These are phyloP conservation scores for Pygocentrus nattereri DNA, from an alignment of 2,797 vertebrate genomes.

Conservation along the genomic window DNA sequence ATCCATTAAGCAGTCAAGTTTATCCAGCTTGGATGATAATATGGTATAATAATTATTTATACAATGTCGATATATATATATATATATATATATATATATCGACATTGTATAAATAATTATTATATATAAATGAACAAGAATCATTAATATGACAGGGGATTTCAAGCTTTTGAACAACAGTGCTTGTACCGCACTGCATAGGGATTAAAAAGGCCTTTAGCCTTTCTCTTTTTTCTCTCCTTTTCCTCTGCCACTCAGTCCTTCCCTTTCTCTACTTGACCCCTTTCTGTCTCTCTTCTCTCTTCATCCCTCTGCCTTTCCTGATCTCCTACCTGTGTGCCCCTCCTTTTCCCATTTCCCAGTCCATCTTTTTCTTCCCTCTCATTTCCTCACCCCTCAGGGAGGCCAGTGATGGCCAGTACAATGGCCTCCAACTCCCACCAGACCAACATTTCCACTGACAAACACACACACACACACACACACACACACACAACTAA, in stretches of 20 bases:
- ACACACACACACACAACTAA: background rate
- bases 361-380: conserved; percentile 5
- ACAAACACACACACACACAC: conserved; percentile 14
- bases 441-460: conserved; percentile 9
- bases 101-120: background rate
- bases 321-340: conserved; percentile 15
- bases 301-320: background rate
- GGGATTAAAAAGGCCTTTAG: background rate
- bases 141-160: background rate
- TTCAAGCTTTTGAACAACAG: background rate
- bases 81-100: too few relatives aligned
- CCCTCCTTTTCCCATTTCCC: conserved; percentile 16
- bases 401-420: conserved; percentile 43
- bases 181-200: background rate
- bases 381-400: conserved; percentile 22
- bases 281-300: conserved; percentile 26
- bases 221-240: conserved; percentile 1
- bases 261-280: conserved; percentile 23
- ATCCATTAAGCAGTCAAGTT: too few relatives aligned
- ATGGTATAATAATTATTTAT: background rate
- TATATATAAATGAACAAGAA: background rate
- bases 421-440: conserved; percentile 21
- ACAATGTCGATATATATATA: too few relatives aligned
- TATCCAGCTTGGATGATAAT: too few relatives aligned
- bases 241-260: conserved; percentile 6